Evolutionary conservation across 2,113 vertebrate species (phyloP).

Genomic region (Buteo buteo): DNA sequence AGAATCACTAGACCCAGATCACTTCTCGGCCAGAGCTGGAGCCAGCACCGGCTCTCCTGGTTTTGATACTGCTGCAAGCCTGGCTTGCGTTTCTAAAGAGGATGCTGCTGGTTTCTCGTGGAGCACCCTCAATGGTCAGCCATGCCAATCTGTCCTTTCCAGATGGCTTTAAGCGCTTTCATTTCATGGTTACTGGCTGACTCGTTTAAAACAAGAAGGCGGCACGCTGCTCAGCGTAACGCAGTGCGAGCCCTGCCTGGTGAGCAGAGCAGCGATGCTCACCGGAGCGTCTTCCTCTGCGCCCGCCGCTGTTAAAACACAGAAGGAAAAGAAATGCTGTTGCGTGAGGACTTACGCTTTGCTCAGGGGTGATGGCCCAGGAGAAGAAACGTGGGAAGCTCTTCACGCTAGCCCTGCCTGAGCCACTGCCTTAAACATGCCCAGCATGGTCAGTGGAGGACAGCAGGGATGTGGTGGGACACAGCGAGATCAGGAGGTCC

Average conservation of each 20-base stretch:
- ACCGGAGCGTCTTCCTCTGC: fast-evolving
- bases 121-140: background rate
- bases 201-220: background rate
- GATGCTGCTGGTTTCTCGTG: background rate
- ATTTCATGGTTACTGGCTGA: background rate
- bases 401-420: background rate
- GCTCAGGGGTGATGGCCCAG: background rate
- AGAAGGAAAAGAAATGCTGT: background rate
- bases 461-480: background rate
- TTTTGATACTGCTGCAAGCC: background rate
- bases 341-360: background rate
- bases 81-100: background rate
- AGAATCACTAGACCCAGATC: background rate
- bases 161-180: background rate
- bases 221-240: fast-evolving
- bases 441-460: background rate
- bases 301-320: fast-evolving
- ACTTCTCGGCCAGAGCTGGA: background rate
- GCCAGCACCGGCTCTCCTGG: background rate
- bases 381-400: background rate
- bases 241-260: background rate
- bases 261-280: background rate
- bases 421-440: background rate
- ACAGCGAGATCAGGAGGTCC: fast-evolving
- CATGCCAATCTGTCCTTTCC: background rate